A percentile compares a stretch with the other conserved stretches of the same genome.
These are phyloP conservation scores for Pammene aurita DNA, from an alignment of 2,888 invertebrate species.

Conservation along the genomic window DNA sequence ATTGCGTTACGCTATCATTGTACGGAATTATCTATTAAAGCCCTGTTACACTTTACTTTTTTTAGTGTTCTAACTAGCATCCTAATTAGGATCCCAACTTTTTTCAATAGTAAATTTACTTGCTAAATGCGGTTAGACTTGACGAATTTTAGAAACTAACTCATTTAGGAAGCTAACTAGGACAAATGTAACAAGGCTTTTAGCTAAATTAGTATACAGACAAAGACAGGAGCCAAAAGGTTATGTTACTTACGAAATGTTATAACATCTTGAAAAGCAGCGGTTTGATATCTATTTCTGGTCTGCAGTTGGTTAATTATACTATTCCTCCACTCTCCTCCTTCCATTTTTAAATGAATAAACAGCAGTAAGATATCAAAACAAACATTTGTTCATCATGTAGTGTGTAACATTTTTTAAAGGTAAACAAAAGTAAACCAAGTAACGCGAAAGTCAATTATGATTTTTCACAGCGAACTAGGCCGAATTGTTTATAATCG, in stretches of 20 bases:
- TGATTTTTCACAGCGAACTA: background rate
- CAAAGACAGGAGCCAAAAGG: conserved; percentile 52
- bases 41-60: too few relatives aligned
- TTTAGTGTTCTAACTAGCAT: too few relatives aligned
- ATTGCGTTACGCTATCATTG: background rate
- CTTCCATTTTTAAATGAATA: conserved; percentile 70
- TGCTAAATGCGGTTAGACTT: too few relatives aligned
- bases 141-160: too few relatives aligned
- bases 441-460: background rate
- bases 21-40: conserved; percentile 27
- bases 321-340: conserved; percentile 86
- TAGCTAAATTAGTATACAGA: conserved; percentile 38
- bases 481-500: conserved; percentile 2
- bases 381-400: conserved; percentile 70
- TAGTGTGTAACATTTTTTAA: conserved; percentile 27
- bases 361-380: conserved; percentile 62
- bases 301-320: conserved; percentile 88
- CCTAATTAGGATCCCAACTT: too few relatives aligned
- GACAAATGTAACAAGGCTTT: too few relatives aligned
- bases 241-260: conserved; percentile 88
- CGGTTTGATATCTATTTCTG: conserved; percentile 89
- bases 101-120: too few relatives aligned
- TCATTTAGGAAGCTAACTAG: too few relatives aligned
- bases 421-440: background rate
- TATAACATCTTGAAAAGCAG: conserved; percentile 91